Conservation (phyloP, 2,888 invertebrate species). For the Drosophila subsilvestris region DNA sequence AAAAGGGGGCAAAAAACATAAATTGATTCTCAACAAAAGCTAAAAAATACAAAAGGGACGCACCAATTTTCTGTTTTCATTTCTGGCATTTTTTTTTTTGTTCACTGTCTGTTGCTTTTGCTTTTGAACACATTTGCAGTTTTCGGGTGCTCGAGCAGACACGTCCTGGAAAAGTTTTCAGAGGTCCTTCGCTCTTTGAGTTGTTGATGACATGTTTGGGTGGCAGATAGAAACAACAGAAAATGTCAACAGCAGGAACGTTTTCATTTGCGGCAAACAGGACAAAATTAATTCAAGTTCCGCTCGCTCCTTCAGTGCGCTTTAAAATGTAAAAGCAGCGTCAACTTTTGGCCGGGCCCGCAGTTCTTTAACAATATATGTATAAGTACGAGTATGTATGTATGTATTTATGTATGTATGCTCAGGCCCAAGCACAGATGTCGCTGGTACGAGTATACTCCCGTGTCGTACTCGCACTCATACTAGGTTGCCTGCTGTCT, state of each 20-base stretch:
- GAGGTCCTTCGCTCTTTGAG: constrained; percentile 46
- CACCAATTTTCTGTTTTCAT: constrained; percentile 25
- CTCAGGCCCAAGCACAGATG: too few relatives aligned
- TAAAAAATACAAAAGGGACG: constrained; percentile 5
- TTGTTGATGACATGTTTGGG: constrained; percentile 52
- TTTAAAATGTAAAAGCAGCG: constrained; percentile 70
- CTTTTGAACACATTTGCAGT: constrained; percentile 28
- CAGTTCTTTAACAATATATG: constrained; percentile 31
- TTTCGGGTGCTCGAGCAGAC: constrained; percentile 25
- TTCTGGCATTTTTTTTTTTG: constrained; percentile 14
- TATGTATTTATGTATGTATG: not conserved
- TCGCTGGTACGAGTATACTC: not conserved
- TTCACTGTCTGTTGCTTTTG: not conserved
- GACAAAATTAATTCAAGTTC: constrained; percentile 73
- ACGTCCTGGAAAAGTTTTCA: constrained; percentile 43
- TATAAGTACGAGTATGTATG: constrained; percentile 3
- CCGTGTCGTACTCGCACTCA: not conserved
- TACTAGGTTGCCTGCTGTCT: constrained; percentile 58
- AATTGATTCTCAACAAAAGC: constrained; percentile 37
- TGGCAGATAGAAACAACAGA: constrained; percentile 30
- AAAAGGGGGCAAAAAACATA: constrained; percentile 23
- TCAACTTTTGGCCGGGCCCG: constrained; percentile 42
- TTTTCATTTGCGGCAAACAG: constrained; percentile 51
- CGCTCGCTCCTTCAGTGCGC: constrained; percentile 48
- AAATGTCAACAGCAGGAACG: constrained; percentile 74